Conservation (phyloP, 2,888 invertebrate species). For the Synanthedon tipuliformis region DNA sequence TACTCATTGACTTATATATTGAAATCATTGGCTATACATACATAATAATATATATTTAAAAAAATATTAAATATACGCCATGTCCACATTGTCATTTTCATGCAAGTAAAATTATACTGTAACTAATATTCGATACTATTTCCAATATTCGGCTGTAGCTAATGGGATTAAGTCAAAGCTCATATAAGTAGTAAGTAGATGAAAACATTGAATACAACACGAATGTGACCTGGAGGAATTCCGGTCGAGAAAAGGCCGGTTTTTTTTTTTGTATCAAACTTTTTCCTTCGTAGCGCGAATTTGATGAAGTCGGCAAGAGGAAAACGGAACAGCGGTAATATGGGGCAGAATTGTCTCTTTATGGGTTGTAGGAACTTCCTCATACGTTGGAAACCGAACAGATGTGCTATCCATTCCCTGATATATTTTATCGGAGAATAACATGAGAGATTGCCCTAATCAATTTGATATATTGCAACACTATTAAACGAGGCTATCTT, state of each 20-base stretch:
- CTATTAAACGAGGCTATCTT: neutral
- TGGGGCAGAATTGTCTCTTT: slow-evolving; percentile 26
- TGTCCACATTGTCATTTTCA: no score
- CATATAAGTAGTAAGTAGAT: no score
- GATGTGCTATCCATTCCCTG: slow-evolving; percentile 11
- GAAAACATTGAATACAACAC: no score
- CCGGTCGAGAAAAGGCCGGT: slow-evolving; percentile 1
- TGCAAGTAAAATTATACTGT: no score
- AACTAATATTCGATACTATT: no score
- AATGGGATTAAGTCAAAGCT: no score
- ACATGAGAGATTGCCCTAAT: neutral
- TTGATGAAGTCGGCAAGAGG: slow-evolving; percentile 21
- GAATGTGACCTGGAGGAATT: neutral
- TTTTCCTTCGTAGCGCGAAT: slow-evolving; percentile 19
- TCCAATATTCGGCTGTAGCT: no score
- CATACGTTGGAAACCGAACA: slow-evolving; percentile 18
- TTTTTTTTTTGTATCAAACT: slow-evolving; percentile 12
- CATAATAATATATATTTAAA: no score
- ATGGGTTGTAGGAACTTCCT: slow-evolving; percentile 19
- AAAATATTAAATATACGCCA: no score
- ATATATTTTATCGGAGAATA: slow-evolving; percentile 10
- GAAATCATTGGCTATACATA: no score
- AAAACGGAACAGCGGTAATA: slow-evolving; percentile 17
- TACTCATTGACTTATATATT: no score
- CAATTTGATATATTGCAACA: neutral